Percentiles rank a stretch among this genome's conserved stretches.
These are phyloP conservation scores for Edolisoma coerulescens DNA, from an alignment of 2,113 vertebrate species.

Conservation along the genomic window DNA sequence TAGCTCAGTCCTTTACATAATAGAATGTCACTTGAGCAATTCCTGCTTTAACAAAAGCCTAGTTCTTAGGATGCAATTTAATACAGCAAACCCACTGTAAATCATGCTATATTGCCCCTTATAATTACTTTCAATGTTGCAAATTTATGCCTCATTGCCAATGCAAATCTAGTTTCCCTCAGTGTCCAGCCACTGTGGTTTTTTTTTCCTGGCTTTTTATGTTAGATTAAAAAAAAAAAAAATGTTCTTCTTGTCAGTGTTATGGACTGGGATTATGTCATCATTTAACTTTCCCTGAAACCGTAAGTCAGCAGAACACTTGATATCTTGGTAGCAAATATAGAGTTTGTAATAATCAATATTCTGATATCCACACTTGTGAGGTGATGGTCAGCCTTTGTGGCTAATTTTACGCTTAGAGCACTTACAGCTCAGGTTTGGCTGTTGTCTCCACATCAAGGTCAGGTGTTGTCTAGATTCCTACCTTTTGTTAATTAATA, in stretches of 20 bases:
- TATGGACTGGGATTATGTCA: not conserved
- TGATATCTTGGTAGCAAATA: not conserved
- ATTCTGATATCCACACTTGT: not conserved
- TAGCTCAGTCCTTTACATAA: not conserved
- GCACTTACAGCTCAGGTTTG: not conserved
- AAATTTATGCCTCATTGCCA: not conserved
- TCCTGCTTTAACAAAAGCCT: not conserved
- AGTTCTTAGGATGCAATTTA: not conserved
- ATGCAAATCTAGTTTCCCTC: not conserved
- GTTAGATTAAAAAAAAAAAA: not conserved
- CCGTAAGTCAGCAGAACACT: not conserved
- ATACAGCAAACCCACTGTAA: not conserved
- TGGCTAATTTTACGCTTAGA: not conserved
- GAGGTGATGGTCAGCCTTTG: not conserved
- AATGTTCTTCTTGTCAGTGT: not conserved
- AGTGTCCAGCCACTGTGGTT: not conserved
- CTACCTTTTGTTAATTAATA: not conserved
- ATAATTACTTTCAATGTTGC: not conserved
- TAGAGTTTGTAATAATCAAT: not conserved
- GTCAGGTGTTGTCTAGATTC: not conserved
- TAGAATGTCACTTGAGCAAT: not conserved
- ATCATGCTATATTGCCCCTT: not conserved
- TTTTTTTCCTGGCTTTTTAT: not conserved
- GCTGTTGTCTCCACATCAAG: not conserved
- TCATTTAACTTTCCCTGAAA: not conserved